phyloP scores from a whole-genome alignment of 2,888 invertebrate genomes.

The Mythimna loreyi region DNA sequence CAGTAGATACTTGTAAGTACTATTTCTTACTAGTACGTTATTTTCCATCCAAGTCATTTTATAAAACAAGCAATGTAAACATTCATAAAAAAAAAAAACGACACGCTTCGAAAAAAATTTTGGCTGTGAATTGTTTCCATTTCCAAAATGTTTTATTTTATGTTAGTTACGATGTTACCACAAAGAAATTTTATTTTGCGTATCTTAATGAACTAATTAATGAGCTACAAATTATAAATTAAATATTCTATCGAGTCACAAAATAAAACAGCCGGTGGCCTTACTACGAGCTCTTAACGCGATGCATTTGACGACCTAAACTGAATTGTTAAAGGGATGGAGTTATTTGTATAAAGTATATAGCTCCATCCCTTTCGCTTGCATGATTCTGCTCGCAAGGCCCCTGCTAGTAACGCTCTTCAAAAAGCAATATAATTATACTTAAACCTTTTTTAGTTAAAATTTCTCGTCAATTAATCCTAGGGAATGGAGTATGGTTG shows the following conservation, averaged over 20 bases:
- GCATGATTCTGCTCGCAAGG: too few species aligned
- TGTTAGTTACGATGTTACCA: constrained; percentile 1
- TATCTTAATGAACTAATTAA: constrained; percentile 7
- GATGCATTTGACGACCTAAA: too few species aligned
- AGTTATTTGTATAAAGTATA: too few species aligned
- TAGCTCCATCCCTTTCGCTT: too few species aligned
- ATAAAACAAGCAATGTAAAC: background rate
- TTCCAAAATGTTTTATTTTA: constrained; percentile 30
- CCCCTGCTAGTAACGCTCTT: too few species aligned
- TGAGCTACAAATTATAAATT: background rate
- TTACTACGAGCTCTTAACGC: too few species aligned
- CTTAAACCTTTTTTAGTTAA: constrained; percentile 15
- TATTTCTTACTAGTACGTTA: constrained; percentile 5
- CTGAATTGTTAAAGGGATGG: too few species aligned
- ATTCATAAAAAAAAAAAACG: background rate
- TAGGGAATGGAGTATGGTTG: constrained; percentile 20
- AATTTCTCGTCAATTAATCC: constrained; percentile 56
- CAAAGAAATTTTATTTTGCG: constrained; percentile 1
- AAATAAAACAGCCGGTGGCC: constrained; percentile 5
- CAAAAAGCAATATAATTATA: background rate
- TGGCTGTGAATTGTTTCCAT: constrained; percentile 74
- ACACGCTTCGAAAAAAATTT: constrained; percentile 34
- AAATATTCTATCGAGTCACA: constrained; percentile 21
- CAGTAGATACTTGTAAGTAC: constrained; percentile 33
- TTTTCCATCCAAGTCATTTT: background rate